These are phyloP conservation scores for Ormyrus rosae DNA, from an alignment of 2,888 invertebrate genomes.

Conservation along the genomic window DNA sequence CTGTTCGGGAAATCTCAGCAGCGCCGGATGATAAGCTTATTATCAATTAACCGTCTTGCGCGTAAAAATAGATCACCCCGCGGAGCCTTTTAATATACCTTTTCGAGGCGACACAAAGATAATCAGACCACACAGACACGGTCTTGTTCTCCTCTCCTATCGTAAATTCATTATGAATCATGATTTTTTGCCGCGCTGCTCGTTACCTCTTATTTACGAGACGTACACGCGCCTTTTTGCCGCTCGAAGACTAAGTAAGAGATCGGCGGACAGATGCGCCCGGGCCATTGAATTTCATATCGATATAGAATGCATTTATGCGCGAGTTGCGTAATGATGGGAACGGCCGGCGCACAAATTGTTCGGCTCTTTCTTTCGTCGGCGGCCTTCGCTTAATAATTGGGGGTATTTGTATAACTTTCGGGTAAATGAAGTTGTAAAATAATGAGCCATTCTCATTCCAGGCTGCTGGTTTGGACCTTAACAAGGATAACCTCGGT, in stretches of 20 bases:
- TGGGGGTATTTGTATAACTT: constrained; percentile 16
- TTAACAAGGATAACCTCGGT: constrained; percentile 89
- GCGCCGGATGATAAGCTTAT: no score
- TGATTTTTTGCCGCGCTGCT: constrained; percentile 43
- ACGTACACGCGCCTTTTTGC: not conserved
- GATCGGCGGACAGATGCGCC: constrained; percentile 33
- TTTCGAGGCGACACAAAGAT: no score
- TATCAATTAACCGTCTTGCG: no score
- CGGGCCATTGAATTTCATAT: constrained; percentile 48
- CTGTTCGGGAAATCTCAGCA: no score
- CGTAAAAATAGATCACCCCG: no score
- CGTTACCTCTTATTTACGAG: constrained; percentile 55
- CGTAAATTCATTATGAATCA: constrained; percentile 54
- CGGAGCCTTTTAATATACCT: no score
- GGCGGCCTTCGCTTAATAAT: constrained; percentile 4
- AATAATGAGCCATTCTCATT: constrained; percentile 62
- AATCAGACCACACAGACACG: no score
- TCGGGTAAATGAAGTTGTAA: not conserved
- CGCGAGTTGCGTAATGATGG: constrained; percentile 32
- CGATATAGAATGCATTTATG: constrained; percentile 30
- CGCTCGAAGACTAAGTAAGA: constrained; percentile 22
- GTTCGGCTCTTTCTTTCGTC: constrained; percentile 21
- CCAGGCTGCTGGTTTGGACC: constrained; percentile 90
- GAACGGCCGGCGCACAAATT: not conserved
- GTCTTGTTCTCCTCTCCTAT: not conserved